A percentile compares a stretch with the other conserved stretches of the same genome.
Conservation (phyloP, 2,113 vertebrate species). For the Apeltes quadracus region DNA sequence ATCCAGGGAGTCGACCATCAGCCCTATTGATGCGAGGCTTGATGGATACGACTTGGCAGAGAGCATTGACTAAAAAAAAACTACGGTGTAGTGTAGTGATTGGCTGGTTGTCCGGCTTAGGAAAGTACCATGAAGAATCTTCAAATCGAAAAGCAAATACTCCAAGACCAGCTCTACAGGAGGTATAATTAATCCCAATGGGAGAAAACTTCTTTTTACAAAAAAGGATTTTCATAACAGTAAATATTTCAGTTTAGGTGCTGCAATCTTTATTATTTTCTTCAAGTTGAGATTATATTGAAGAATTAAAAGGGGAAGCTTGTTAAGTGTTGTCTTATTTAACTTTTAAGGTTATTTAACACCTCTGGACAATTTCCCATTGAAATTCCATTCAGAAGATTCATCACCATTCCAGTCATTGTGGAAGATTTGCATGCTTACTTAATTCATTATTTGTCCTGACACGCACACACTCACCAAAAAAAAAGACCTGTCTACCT, state of each 20-base stretch:
- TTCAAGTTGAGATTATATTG: not conserved
- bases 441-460: not conserved
- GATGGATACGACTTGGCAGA: constrained; percentile 46
- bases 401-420: constrained; percentile 9
- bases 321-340: constrained; percentile 13
- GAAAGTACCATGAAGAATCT: constrained; percentile 23
- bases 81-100: constrained; percentile 25
- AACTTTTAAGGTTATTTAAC: not conserved
- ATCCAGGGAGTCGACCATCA: constrained; percentile 47
- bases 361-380: constrained; percentile 11
- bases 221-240: not conserved
- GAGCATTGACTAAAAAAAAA: constrained; percentile 29
- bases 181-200: constrained; percentile 22
- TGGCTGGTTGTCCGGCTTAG: constrained; percentile 23
- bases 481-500: not conserved
- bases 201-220: not conserved
- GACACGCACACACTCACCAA: not conserved
- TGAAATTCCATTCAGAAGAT: constrained; percentile 29
- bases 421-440: constrained; percentile 30
- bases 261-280: not conserved
- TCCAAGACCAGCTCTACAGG: not conserved
- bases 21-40: constrained; percentile 52
- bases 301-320: constrained; percentile 2
- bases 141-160: constrained; percentile 9
- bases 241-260: not conserved